Base-by-base conservation (phyloP, 2,888 invertebrate genomes). In the Acanthosepion lycidas region DNA sequence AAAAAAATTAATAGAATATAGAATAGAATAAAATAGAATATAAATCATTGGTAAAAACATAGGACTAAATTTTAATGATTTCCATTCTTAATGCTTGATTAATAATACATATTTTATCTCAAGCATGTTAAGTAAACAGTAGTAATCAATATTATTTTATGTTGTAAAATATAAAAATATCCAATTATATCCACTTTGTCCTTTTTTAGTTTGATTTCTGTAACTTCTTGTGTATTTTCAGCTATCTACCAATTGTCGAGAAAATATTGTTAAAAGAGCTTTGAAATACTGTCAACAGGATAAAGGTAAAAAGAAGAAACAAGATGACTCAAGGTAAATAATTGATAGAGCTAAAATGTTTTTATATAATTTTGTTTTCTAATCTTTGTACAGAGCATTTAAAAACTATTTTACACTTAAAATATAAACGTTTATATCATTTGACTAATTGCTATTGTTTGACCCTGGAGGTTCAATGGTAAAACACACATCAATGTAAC, bases 181-280 rank as follows among this genome's bases (percentile, higher is more conserved):
- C 78, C 9, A 78, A n/a, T 4, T 78, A 78, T 78, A 78, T 78
- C n/a, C 2, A n/a, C 8, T 55, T 20, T 55, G 20, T 55, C 20
- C 20, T 55, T 55, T 55, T 55, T 55, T 20, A 55, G 20, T 55
- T 55, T n/a, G n/a, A n/a, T 78, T 78, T 78, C n/a, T 78, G 78
- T 28, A 78, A 15, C 4, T 15, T 18, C 6, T n/a, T 78, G n/a
- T n/a, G 28, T 28, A n/a, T 78, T 78, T 78, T 78, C 78, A 78
- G 97, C 95, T 97, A 94, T 96, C 97, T 15, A 94, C 97, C 20
- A 97, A 97, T 1, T 96, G 96, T 78, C 95, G 97, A 94, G 95
- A 95, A 92, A 97, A 97, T 95, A 97, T 97, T 55, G 96, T 97
- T 33, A 96, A 96, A 91, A 95, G 97, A 94, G 96, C 96, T 20